phyloP scores from a whole-genome alignment of 2,888 invertebrate genomes.

The Hirudinaria manillensis region DNA sequence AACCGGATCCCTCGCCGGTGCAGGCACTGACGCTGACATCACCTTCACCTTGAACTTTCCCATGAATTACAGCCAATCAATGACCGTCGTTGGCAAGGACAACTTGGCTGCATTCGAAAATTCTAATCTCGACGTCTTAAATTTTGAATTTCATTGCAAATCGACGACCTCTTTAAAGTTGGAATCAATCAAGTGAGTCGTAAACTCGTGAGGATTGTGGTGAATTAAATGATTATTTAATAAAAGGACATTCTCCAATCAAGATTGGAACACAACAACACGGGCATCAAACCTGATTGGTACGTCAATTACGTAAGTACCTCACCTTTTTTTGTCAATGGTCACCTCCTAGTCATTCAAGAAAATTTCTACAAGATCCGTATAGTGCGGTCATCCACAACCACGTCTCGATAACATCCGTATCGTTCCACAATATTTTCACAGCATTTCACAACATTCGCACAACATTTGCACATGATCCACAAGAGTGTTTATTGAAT shows the following conservation, averaged over 20 bases:
- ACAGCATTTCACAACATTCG: no score
- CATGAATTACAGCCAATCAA: no score
- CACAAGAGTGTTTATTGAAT: no score
- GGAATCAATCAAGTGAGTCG: background rate
- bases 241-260: background rate
- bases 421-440: no score
- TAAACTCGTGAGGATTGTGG: background rate
- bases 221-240: background rate
- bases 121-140: background rate
- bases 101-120: background rate
- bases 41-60: constrained; percentile 6
- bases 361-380: no score
- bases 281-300: background rate
- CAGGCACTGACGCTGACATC: background rate
- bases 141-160: background rate
- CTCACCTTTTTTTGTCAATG: background rate
- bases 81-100: background rate
- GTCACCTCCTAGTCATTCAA: no score
- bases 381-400: no score
- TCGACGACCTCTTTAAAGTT: background rate
- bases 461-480: no score
- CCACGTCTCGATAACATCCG: no score
- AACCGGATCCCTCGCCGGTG: background rate
- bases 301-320: background rate
- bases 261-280: constrained; percentile 2